Base-by-base conservation (phyloP, 2,797 vertebrate species). In the Ptychadena robeensis region DNA sequence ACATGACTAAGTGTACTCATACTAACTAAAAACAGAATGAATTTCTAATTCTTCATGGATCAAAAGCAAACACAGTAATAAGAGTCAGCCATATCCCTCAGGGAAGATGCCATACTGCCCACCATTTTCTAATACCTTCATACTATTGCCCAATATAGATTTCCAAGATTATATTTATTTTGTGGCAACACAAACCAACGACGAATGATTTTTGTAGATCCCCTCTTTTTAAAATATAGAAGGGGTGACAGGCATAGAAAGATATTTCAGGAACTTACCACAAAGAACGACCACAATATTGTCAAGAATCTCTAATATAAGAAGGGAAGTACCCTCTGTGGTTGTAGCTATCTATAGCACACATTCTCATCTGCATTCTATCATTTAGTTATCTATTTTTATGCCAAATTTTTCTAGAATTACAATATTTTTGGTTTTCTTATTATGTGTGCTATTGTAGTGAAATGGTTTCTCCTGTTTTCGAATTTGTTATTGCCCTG, bases 281-380 rank as follows among this genome's bases (percentile, higher is more conserved):
- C 37, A 66, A 12, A n/a, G 30, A 28, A 9, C 25, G 22, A 67
- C 75, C 75, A 78, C 75, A 48, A 64, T 11, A 27, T 30, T 12
- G 38, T 31, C 31, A 30, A 37, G 30, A 65, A 76, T 65, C 59
- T 25, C 57, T 14, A 15, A 59, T 10, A 28, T 9, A n/a, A 63
- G 27, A 31, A 37, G 27, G 35, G 53, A 65, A 65, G 28, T 76
- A 76, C 61, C 61, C 73, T 65, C 18, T 65, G 61, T 76, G 73
- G 73, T 37, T 30, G 31, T 27, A 59, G 37, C 18, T 8, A 12
- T n/a, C 64, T 35, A 14, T 40, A 22, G 35, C 59, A 32, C 37
- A 22, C 65, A n/a, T 12, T 76, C 27, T 30, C 61, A 76, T 76
- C 61, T 75, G 59, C 31, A 40, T 75, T 9, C 57, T 38, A 75